Evolutionary conservation across 2,113 vertebrate species (phyloP).

Genomic region (Callithrix jacchus): DNA sequence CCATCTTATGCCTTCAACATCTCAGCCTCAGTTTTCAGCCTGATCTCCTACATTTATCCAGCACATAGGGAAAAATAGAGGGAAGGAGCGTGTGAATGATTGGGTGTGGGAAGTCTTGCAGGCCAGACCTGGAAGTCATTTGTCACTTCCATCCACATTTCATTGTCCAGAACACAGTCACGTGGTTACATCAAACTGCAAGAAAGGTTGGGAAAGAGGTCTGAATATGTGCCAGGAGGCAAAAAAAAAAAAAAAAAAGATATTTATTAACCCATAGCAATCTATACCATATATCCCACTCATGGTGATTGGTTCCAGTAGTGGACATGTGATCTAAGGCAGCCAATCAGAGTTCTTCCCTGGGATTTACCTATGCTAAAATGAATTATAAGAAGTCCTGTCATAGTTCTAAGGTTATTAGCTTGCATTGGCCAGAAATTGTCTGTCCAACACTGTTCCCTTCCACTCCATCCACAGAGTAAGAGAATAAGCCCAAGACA

Average conservation of each 20-base stretch:
- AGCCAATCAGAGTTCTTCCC: neutral
- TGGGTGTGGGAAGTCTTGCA: neutral
- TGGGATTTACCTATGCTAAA: neutral
- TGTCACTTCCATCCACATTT: neutral
- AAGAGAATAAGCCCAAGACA: neutral
- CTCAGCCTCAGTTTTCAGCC: neutral
- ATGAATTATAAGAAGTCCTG: neutral
- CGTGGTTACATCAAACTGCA: neutral
- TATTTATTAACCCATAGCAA: neutral
- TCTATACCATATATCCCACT: neutral
- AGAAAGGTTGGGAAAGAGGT: neutral
- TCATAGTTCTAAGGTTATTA: neutral
- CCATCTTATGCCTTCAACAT: neutral
- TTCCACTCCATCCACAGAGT: neutral
- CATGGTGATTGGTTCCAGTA: neutral
- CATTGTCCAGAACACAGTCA: neutral
- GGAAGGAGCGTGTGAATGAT: neutral
- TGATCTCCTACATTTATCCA: neutral
- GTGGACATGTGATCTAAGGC: neutral
- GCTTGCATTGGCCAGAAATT: neutral
- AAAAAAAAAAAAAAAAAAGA: neutral
- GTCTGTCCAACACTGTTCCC: neutral
- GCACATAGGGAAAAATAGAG: neutral
- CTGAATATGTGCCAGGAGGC: neutral
- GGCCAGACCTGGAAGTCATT: neutral